Conservation (phyloP, 2,888 invertebrate genomes). For the Rhagophthalmus giganteus region DNA sequence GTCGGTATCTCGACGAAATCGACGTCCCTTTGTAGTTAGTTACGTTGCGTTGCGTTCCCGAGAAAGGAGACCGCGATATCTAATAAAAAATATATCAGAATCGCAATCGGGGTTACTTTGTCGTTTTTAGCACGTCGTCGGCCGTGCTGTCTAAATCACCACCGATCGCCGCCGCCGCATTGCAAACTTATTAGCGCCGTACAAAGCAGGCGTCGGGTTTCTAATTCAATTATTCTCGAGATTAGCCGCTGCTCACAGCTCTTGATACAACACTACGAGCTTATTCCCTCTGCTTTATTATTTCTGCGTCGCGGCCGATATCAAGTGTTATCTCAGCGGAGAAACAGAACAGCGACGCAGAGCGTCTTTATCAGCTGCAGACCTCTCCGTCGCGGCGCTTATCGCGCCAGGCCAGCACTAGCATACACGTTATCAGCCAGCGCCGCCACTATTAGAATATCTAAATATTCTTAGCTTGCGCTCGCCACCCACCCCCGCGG, state of each 20-base stretch:
- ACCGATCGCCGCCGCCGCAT: constrained; percentile 16
- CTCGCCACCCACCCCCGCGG: constrained; percentile 38
- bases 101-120: too few relatives aligned
- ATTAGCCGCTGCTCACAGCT: constrained; percentile 34
- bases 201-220: constrained; percentile 24
- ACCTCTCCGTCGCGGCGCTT: constrained; percentile 53
- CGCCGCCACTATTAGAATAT: constrained; percentile 57
- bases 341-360: constrained; percentile 53
- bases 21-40: too few relatives aligned
- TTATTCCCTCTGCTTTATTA: constrained; percentile 47
- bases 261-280: constrained; percentile 34
- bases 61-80: too few relatives aligned
- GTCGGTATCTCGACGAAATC: too few relatives aligned
- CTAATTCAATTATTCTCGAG: constrained; percentile 38
- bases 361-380: constrained; percentile 55
- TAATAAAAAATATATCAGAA: too few relatives aligned
- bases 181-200: constrained; percentile 17
- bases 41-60: too few relatives aligned
- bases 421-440: constrained; percentile 54
- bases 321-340: constrained; percentile 44
- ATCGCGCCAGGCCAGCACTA: constrained; percentile 54
- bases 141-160: too few relatives aligned
- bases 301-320: constrained; percentile 51
- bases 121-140: too few relatives aligned
- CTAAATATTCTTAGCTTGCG: constrained; percentile 55